Evolutionary conservation across 2,888 invertebrate genomes (phyloP).

Genomic region (Halictus ligatus): DNA sequence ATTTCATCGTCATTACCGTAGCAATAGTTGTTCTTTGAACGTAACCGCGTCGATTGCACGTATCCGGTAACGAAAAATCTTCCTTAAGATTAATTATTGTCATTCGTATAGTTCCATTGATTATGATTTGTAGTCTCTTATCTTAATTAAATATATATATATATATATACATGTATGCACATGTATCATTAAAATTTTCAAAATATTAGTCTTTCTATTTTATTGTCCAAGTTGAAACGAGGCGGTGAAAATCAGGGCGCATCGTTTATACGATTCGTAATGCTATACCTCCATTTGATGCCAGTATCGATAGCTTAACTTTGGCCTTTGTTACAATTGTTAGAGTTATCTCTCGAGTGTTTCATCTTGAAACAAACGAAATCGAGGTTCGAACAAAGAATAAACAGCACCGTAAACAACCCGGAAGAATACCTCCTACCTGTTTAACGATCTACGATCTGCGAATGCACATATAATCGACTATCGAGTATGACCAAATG

Average conservation of each 20-base stretch:
- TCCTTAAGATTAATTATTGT: slow-evolving; percentile 71
- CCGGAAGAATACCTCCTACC: background rate
- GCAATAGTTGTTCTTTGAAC: background rate
- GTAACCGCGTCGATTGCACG: slow-evolving; percentile 47
- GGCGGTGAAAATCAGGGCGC: slow-evolving; percentile 50
- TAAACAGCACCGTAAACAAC: background rate
- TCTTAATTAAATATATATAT: slow-evolving; percentile 58
- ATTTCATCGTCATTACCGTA: background rate
- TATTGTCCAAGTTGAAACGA: slow-evolving; percentile 66
- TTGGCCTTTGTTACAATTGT: background rate
- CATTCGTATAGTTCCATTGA: slow-evolving; percentile 63
- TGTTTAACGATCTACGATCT: background rate
- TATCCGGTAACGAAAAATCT: slow-evolving; percentile 47
- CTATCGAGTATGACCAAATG: too few species aligned
- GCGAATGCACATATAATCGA: background rate
- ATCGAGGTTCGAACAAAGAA: background rate
- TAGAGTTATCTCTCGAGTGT: background rate
- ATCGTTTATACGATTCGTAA: background rate
- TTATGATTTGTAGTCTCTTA: slow-evolving; percentile 61
- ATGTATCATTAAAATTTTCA: slow-evolving; percentile 63
- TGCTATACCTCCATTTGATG: background rate
- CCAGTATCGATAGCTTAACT: background rate
- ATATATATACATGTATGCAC: slow-evolving; percentile 7
- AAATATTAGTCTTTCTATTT: slow-evolving; percentile 70
- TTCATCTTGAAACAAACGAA: background rate